Conservation (phyloP, 1,140 invertebrate species). For the Pseudomyrmex flavicornis region DNA sequence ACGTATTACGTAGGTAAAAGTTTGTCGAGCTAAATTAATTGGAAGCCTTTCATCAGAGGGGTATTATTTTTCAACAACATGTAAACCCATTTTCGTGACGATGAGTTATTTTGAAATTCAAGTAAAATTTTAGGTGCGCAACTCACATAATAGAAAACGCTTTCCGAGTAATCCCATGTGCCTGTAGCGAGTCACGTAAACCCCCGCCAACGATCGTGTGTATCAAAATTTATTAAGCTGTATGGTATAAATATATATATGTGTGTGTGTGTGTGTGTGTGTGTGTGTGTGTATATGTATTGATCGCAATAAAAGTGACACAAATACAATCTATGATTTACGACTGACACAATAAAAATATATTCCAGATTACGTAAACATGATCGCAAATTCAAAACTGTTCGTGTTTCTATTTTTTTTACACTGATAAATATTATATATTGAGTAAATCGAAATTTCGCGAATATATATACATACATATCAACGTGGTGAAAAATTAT, state of each 20-base stretch:
- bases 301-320: conserved; percentile 38
- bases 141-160: conserved; percentile 50
- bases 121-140: conserved; percentile 60
- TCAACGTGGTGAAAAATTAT: too few relatives aligned
- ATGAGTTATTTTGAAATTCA: conserved; percentile 63
- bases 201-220: conserved; percentile 51
- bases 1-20: conserved; percentile 20
- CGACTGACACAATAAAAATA: conserved; percentile 29
- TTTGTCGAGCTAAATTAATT: conserved; percentile 47
- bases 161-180: conserved; percentile 66
- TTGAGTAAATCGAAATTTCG: too few relatives aligned
- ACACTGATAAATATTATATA: too few relatives aligned
- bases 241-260: too few relatives aligned
- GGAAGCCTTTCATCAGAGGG: not conserved
- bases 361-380: conserved; percentile 6
- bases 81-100: conserved; percentile 50
- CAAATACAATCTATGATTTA: conserved; percentile 34
- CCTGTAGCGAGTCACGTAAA: conserved; percentile 67
- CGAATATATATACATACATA: not conserved
- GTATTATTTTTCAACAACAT: conserved; percentile 54
- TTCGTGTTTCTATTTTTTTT: not conserved
- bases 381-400: not conserved
- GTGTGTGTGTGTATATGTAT: too few relatives aligned
- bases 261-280: too few relatives aligned
- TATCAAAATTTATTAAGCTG: conserved; percentile 59